Base-by-base conservation (phyloP, 92 coral and sea anemone genomes). In the Galaxea fascicularis region DNA sequence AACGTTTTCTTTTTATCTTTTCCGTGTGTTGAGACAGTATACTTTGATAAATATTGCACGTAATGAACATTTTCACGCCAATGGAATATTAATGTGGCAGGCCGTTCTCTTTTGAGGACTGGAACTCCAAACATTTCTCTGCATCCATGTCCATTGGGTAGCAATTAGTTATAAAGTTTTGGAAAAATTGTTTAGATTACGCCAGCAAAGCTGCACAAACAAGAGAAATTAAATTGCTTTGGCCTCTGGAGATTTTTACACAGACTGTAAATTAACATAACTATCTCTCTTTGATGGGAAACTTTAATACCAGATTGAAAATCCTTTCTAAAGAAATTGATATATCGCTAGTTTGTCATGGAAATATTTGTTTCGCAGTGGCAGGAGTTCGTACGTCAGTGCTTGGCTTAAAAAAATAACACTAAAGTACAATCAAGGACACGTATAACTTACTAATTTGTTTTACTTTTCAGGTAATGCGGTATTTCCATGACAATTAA, bases 401-500 rank as follows among this genome's bases (percentile, higher is more conserved):
- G 84, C 71, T 17, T 22, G 26, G 30, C 12, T 10, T 17, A 31
- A n/a, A 27, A 22, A 30, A 15, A 26, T 26, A 15, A 65, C 58
- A 10, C 44, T 14, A 68, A 12, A 15, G 46, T 52, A 52, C 66
- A 51, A 49, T 51, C 74, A 24, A 18, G 21, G 29, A 51, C 75
- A 66, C 56, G 39, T 74, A 29, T 66, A 79, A 14, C 65, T 79
- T 69, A 56, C 84, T 56, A 57, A 57, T 82, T 54, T 70, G 67
- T 58, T 58, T 71, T 82, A 57, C 44, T 17, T 27, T 82, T 56
- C 29, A 39, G 71, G 57, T 57, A 26, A 39, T 54, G 70, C 41
- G 25, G 27, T 25, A 82, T 82, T 82, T 69, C 77, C 86, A 82
- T 82, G 44, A 82, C 86, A 82, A 82, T 82, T 8, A 71, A 15